These are phyloP conservation scores for Lycaena phlaeas DNA, from an alignment of 2,888 invertebrate species.

Conservation along the genomic window DNA sequence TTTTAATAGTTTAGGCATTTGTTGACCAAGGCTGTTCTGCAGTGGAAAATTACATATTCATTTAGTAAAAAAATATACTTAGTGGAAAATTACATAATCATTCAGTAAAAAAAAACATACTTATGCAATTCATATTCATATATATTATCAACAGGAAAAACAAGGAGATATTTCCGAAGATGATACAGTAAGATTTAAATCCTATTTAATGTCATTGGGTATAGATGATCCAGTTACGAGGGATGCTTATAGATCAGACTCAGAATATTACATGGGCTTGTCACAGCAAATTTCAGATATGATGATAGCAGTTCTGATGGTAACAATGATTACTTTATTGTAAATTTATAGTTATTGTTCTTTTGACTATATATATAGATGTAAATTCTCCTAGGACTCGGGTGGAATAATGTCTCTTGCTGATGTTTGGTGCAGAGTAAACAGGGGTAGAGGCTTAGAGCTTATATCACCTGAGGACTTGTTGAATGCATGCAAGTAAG, in stretches of 20 bases:
- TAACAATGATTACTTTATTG: slow-evolving; percentile 46
- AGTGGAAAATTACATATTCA: no score
- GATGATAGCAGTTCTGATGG: slow-evolving; percentile 85
- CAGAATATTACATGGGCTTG: slow-evolving; percentile 87
- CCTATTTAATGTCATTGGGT: slow-evolving; percentile 95
- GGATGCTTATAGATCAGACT: slow-evolving; percentile 88
- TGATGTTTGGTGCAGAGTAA: slow-evolving; percentile 97
- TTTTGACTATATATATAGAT: slow-evolving; percentile 2
- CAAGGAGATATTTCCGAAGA: slow-evolving; percentile 97
- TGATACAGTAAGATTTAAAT: slow-evolving; percentile 96
- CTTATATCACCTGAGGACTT: slow-evolving; percentile 97
- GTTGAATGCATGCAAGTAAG: slow-evolving; percentile 87
- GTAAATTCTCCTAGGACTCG: slow-evolving; percentile 74
- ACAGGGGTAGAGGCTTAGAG: slow-evolving; percentile 96
- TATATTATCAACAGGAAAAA: slow-evolving; percentile 78
- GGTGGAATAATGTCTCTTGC: slow-evolving; percentile 98
- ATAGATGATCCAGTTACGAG: slow-evolving; percentile 98
- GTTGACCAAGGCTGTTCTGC: no score
- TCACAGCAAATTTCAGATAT: slow-evolving; percentile 90
- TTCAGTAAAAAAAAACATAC: no score
- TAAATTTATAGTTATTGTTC: background rate
- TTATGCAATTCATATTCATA: no score
- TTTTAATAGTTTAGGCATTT: no score
- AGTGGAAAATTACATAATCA: no score
- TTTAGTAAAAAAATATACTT: no score